Conservation (phyloP, 1,140 invertebrate genomes). For the Calliopsis andreniformis region DNA sequence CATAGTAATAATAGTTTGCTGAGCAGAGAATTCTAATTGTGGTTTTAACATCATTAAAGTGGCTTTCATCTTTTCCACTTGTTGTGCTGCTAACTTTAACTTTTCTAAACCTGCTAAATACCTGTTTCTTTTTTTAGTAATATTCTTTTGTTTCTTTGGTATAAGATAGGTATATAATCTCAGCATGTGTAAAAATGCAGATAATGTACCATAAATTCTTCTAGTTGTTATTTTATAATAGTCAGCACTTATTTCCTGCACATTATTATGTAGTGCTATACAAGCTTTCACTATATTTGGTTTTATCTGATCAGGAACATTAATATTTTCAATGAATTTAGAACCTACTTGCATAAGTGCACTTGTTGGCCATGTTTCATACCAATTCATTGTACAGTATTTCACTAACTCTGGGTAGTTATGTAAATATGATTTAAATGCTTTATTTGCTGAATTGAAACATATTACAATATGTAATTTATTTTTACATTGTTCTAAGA, state of each 20-base stretch:
- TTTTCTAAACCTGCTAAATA: slow-evolving; percentile 86
- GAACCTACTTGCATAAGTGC: slow-evolving; percentile 86
- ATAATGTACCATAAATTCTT: slow-evolving; percentile 82
- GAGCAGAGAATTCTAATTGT: slow-evolving; percentile 85
- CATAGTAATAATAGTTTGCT: slow-evolving; percentile 85
- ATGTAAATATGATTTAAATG: slow-evolving; percentile 80
- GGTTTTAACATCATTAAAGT: slow-evolving; percentile 86
- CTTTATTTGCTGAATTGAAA: slow-evolving; percentile 84
- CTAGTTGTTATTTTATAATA: slow-evolving; percentile 75
- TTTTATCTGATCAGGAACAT: slow-evolving; percentile 80
- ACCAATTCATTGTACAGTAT: slow-evolving; percentile 89
- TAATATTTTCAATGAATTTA: slow-evolving; percentile 84
- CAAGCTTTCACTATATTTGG: slow-evolving; percentile 80
- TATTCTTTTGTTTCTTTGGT: slow-evolving; percentile 82
- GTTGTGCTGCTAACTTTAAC: slow-evolving; percentile 84
- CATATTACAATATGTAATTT: slow-evolving; percentile 87
- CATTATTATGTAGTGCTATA: slow-evolving; percentile 83
- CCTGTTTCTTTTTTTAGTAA: slow-evolving; percentile 80
- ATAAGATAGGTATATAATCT: slow-evolving; percentile 82
- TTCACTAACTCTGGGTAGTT: slow-evolving; percentile 86
- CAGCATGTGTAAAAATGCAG: slow-evolving; percentile 84
- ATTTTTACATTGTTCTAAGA: slow-evolving; percentile 83
- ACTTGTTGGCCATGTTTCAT: slow-evolving; percentile 87
- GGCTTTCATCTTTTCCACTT: slow-evolving; percentile 85
- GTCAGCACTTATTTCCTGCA: slow-evolving; percentile 76